These are phyloP conservation scores for Salpingus planirostris DNA, from an alignment of 2,888 invertebrate genomes.

Conservation along the genomic window DNA sequence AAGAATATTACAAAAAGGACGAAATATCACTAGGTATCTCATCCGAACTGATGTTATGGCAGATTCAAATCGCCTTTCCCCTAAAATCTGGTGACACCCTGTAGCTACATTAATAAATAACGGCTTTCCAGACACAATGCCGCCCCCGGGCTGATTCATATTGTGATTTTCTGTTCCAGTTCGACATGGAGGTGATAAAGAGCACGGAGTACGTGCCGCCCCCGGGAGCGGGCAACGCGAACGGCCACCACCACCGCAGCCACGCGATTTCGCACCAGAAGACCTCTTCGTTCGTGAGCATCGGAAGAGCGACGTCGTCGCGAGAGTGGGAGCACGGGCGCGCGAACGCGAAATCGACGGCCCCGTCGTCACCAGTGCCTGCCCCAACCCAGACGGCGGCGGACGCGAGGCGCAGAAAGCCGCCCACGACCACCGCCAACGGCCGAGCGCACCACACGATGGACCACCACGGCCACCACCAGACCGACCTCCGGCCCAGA, in stretches of 20 bases:
- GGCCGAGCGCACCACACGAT: background rate
- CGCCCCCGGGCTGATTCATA: too few species aligned
- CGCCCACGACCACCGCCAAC: background rate
- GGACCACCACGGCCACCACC: background rate
- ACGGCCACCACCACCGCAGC: constrained; percentile 27
- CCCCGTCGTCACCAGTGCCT: constrained; percentile 24
- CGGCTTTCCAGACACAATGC: too few species aligned
- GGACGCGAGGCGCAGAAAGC: constrained; percentile 22
- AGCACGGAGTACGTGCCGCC: constrained; percentile 43
- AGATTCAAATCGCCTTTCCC: too few species aligned
- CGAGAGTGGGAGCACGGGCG: constrained; percentile 37
- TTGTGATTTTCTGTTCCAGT: constrained; percentile 36
- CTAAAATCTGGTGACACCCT: too few species aligned
- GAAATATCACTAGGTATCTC: too few species aligned
- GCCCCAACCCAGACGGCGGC: constrained; percentile 33
- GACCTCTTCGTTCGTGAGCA: constrained; percentile 3
- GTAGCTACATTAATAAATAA: too few species aligned
- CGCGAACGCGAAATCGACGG: constrained; percentile 20
- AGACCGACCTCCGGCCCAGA: too few species aligned
- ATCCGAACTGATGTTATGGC: too few species aligned
- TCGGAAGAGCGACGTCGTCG: background rate
- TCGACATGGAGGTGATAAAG: constrained; percentile 46
- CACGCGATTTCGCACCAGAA: constrained; percentile 3
- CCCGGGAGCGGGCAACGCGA: constrained; percentile 30
- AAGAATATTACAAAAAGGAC: too few species aligned